Percentiles rank a stretch among this genome's conserved stretches.
Conservation (phyloP, 2,113 vertebrate species). For the Verasper variegatus region DNA sequence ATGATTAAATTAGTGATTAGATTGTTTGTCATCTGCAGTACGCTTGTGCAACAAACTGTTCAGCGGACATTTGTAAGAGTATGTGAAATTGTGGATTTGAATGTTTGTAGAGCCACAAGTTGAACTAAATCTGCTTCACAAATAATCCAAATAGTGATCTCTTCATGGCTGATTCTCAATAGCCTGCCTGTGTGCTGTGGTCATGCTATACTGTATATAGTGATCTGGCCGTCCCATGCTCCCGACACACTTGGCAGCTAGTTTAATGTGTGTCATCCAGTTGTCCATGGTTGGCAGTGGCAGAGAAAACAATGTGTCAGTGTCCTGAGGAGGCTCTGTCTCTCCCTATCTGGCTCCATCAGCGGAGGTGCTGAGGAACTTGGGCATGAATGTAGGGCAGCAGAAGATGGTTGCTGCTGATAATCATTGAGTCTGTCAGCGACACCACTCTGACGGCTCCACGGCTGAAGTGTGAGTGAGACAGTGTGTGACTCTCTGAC, state of each 20-base stretch:
- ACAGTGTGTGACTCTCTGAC: background rate
- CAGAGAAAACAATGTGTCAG: slow-evolving; percentile 51
- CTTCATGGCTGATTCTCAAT: background rate
- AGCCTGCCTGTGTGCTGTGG: background rate
- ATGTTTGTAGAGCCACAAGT: background rate
- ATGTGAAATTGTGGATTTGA: background rate
- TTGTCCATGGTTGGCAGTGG: slow-evolving; percentile 31
- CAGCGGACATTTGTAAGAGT: background rate
- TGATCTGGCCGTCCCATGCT: background rate
- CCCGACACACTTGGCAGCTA: slow-evolving; percentile 27
- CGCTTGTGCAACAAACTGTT: background rate
- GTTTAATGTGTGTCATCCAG: slow-evolving; percentile 48
- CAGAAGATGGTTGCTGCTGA: slow-evolving; percentile 46
- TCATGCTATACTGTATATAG: slow-evolving; percentile 8
- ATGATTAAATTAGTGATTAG: background rate
- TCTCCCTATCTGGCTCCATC: slow-evolving; percentile 32
- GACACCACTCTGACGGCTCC: slow-evolving; percentile 10
- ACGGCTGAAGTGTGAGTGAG: background rate
- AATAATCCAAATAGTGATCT: too few species aligned
- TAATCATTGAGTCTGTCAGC: slow-evolving; percentile 21
- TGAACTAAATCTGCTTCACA: background rate
- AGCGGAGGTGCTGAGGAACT: slow-evolving; percentile 45
- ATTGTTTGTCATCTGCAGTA: background rate
- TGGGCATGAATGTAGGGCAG: slow-evolving; percentile 55
- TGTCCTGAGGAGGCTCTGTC: slow-evolving; percentile 50